Evolutionary conservation across 2,113 vertebrate genomes (phyloP).

Genomic region (Phalacrocorax aristotelis): DNA sequence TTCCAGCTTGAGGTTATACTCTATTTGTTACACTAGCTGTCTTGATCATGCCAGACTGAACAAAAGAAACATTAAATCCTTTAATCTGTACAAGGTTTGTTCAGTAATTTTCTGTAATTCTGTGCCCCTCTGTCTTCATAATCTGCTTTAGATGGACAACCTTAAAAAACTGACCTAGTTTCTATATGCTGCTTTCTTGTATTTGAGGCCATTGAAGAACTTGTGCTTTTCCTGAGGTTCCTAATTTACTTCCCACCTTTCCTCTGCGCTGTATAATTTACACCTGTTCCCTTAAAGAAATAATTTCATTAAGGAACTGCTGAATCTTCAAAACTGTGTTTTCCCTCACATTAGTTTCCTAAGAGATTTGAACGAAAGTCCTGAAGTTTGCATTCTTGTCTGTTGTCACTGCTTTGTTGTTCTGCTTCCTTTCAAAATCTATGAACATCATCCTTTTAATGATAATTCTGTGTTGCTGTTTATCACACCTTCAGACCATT

Average conservation of each 20-base stretch:
- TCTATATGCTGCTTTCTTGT: not conserved
- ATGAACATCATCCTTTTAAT: not conserved
- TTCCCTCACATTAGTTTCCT: not conserved
- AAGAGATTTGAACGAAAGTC: not conserved
- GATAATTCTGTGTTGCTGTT: not conserved
- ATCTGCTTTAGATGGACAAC: not conserved
- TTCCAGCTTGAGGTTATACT: not conserved
- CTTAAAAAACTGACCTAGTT: not conserved
- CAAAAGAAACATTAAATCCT: not conserved
- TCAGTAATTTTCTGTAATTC: not conserved
- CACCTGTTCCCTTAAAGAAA: not conserved
- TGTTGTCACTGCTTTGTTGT: not conserved
- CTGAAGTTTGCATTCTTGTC: not conserved
- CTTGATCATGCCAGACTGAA: not conserved
- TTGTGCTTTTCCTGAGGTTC: not conserved
- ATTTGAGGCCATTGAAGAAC: not conserved
- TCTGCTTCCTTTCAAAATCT: not conserved
- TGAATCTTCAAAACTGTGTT: not conserved
- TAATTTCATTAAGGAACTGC: not conserved
- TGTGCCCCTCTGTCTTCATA: not conserved
- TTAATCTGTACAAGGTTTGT: not conserved
- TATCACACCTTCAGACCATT: not conserved
- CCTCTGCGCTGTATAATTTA: not conserved
- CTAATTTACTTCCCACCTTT: not conserved
- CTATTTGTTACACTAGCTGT: rapidly evolving